These are phyloP conservation scores for Anniella stebbinsi DNA, from an alignment of 2,797 vertebrate genomes.

Conservation along the genomic window DNA sequence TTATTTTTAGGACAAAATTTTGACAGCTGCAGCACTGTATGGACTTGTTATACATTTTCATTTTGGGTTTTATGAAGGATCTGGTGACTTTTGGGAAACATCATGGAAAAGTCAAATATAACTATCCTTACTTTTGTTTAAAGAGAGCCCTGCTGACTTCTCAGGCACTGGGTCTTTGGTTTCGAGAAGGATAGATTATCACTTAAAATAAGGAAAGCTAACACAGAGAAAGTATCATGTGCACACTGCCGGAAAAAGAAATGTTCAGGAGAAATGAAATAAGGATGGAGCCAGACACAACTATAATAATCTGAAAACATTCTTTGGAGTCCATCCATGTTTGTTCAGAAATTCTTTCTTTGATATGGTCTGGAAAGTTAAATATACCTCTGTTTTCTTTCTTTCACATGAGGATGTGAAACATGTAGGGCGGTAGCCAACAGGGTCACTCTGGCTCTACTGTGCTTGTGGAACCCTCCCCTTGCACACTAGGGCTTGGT, in stretches of 20 bases:
- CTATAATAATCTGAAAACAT: neutral
- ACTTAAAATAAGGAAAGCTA: slow-evolving; percentile 6
- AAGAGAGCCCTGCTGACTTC: neutral
- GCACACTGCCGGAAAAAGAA: neutral
- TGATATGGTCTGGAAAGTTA: neutral
- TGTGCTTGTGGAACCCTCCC: no score
- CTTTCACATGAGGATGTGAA: neutral
- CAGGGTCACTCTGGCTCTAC: no score
- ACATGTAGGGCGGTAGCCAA: no score
- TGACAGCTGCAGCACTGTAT: neutral
- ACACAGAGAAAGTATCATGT: neutral
- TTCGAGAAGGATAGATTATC: slow-evolving; percentile 1
- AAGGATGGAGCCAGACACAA: neutral
- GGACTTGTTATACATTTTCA: neutral
- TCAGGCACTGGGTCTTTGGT: neutral
- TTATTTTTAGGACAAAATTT: slow-evolving; percentile 19
- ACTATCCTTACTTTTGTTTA: slow-evolving; percentile 21
- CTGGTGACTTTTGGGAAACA: neutral
- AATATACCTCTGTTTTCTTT: neutral
- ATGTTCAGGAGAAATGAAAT: neutral
- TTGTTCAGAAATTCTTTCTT: neutral
- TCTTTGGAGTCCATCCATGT: neutral
- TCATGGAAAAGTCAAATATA: slow-evolving; percentile 21
- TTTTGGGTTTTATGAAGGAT: slow-evolving; percentile 8
- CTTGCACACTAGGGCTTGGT: no score